A percentile compares a stretch with the other conserved stretches of the same genome.
Evolutionary conservation across 1,140 invertebrate genomes (phyloP).

Genomic region (Tachypleus tridentatus): DNA sequence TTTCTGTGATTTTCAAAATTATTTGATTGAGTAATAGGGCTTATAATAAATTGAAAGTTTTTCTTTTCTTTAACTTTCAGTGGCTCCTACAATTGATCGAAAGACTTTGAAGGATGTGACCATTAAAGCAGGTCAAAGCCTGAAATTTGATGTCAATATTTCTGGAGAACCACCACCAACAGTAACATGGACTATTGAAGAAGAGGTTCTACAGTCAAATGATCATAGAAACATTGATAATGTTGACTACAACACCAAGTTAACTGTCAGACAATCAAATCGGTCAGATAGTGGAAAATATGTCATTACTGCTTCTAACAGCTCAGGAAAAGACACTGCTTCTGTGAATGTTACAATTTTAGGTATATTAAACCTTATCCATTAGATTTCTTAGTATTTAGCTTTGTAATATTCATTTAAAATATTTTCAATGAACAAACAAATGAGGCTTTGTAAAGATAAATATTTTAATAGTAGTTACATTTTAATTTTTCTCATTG

Average conservation of each 20-base stretch:
- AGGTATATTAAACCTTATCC: slow-evolving; percentile 28
- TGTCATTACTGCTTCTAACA: slow-evolving; percentile 81
- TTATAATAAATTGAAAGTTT: too few species aligned
- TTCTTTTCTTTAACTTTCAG: slow-evolving; percentile 31
- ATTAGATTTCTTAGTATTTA: too few species aligned
- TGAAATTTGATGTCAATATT: slow-evolving; percentile 82
- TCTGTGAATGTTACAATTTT: slow-evolving; percentile 84
- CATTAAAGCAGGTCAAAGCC: slow-evolving; percentile 70
- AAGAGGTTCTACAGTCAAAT: slow-evolving; percentile 28
- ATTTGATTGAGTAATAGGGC: neutral
- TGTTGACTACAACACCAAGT: slow-evolving; percentile 78
- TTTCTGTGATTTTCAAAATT: neutral
- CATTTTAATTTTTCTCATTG: too few species aligned
- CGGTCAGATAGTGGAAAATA: slow-evolving; percentile 82
- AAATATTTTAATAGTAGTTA: too few species aligned
- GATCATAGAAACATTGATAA: slow-evolving; percentile 50
- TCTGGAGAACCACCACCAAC: slow-evolving; percentile 83
- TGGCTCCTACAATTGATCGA: slow-evolving; percentile 89
- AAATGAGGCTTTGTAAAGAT: too few species aligned
- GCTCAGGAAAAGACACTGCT: slow-evolving; percentile 81
- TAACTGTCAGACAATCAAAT: slow-evolving; percentile 70
- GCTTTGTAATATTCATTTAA: too few species aligned
- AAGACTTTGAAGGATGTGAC: slow-evolving; percentile 76
- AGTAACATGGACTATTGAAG: slow-evolving; percentile 71
- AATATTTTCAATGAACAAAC: too few species aligned